Conservation (phyloP, 2,888 invertebrate genomes). For the Myopa tessellatipennis region DNA sequence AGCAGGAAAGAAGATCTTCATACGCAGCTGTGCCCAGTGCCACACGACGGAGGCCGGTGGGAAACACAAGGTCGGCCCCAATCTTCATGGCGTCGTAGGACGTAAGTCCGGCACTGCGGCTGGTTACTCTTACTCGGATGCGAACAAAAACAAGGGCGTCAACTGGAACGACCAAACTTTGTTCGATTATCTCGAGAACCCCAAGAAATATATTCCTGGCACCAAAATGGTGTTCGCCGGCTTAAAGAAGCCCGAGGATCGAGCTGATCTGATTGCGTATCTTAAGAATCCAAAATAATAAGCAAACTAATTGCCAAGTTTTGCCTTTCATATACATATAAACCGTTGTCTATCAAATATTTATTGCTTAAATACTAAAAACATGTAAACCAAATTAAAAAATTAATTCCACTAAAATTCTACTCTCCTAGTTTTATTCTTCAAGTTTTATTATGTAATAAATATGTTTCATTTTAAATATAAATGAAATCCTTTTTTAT, state of each 20-base stretch:
- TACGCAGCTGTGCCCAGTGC: slow-evolving; percentile 96
- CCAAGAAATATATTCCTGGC: slow-evolving; percentile 99
- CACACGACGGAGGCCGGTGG: slow-evolving; percentile 94
- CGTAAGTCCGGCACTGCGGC: slow-evolving; percentile 93
- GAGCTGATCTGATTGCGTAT: slow-evolving; percentile 94
- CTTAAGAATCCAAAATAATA: slow-evolving; percentile 70
- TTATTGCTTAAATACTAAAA: too few relatives aligned
- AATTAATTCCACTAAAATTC: too few relatives aligned
- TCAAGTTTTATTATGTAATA: too few relatives aligned
- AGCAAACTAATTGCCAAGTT: background rate
- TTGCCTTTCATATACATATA: too few relatives aligned
- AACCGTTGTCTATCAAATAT: too few relatives aligned
- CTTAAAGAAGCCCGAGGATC: slow-evolving; percentile 93
- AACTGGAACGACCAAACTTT: slow-evolving; percentile 93
- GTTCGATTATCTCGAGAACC: slow-evolving; percentile 95
- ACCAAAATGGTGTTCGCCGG: slow-evolving; percentile 99
- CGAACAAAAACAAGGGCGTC: slow-evolving; percentile 96
- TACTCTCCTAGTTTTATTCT: too few relatives aligned
- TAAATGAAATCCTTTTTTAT: too few relatives aligned
- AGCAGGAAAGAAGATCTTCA: slow-evolving; percentile 97
- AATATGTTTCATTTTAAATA: too few relatives aligned
- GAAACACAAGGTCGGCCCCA: slow-evolving; percentile 97
- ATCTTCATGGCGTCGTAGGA: slow-evolving; percentile 89
- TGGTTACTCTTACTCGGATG: slow-evolving; percentile 92
- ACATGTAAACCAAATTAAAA: too few relatives aligned